These are phyloP conservation scores for Microctonus brassicae DNA, from an alignment of 2,888 invertebrate species.

Conservation along the genomic window DNA sequence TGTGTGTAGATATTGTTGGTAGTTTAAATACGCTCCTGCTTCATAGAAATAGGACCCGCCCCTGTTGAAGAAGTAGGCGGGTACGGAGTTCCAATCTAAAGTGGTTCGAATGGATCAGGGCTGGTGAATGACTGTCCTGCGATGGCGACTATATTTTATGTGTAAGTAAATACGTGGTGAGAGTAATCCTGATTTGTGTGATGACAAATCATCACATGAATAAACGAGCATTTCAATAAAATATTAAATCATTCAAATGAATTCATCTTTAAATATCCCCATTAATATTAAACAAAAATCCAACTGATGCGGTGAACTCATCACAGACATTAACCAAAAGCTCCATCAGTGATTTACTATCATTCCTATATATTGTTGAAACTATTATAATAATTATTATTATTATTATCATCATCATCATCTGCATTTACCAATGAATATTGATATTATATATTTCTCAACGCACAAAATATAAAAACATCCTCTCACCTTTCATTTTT, in stretches of 20 bases:
- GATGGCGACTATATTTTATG: conserved; percentile 55
- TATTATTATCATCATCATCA: too few species aligned
- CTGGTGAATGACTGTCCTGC: conserved; percentile 48
- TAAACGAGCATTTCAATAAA: background rate
- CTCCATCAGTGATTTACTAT: too few species aligned
- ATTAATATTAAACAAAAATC: too few species aligned
- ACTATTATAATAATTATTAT: too few species aligned
- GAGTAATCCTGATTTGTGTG: conserved; percentile 20
- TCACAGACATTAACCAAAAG: too few species aligned
- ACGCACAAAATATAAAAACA: too few species aligned
- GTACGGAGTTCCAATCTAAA: conserved; percentile 55
- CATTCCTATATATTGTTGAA: too few species aligned
- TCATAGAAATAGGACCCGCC: conserved; percentile 65
- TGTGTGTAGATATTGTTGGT: background rate
- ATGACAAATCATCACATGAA: conserved; percentile 12
- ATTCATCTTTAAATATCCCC: too few species aligned
- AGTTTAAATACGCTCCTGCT: conserved; percentile 56
- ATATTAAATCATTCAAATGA: background rate
- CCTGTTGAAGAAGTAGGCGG: conserved; percentile 63
- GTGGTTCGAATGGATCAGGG: conserved; percentile 50
- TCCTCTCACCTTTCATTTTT: too few species aligned
- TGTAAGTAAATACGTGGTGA: conserved; percentile 12
- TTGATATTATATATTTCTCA: too few species aligned
- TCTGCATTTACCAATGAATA: too few species aligned
- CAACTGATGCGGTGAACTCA: too few species aligned